phyloP scores from a whole-genome alignment of 2,888 invertebrate genomes.

The Orthonevra nobilis region DNA sequence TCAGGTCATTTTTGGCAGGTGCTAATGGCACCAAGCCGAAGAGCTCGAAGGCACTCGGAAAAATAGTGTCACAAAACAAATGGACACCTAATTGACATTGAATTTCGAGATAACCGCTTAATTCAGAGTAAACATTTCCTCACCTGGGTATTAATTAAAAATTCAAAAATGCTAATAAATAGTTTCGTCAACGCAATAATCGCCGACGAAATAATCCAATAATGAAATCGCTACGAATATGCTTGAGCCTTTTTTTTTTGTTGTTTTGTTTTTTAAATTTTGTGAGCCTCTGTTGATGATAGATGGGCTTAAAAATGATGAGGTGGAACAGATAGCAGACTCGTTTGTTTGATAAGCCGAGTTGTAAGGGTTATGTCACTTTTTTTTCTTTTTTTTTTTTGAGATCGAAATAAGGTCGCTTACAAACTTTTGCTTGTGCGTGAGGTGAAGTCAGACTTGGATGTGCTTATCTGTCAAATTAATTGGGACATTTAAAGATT shows the following conservation, averaged over 20 bases:
- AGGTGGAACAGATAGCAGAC: background rate
- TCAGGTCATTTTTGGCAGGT: too few relatives aligned
- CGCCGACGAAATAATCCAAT: slow-evolving; percentile 54
- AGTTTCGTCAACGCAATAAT: slow-evolving; percentile 56
- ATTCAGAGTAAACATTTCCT: slow-evolving; percentile 54
- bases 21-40: background rate
- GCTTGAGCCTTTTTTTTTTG: slow-evolving; percentile 26
- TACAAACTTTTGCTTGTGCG: background rate
- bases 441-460: too few relatives aligned
- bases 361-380: slow-evolving; percentile 20
- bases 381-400: too few relatives aligned
- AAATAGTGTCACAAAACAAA: slow-evolving; percentile 10
- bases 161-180: slow-evolving; percentile 66
- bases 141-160: slow-evolving; percentile 42
- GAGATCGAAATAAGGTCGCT: background rate
- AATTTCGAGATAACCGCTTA: slow-evolving; percentile 42
- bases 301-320: background rate
- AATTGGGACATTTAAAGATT: too few relatives aligned
- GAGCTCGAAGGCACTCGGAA: background rate
- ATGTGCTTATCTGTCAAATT: background rate
- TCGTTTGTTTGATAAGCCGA: slow-evolving; percentile 5
- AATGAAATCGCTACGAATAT: slow-evolving; percentile 47
- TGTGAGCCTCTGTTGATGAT: background rate
- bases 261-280: background rate
- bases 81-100: slow-evolving; percentile 50